Evolutionary conservation across 1,140 invertebrate species (phyloP), one percentile per base, ranked within the genome.

Genomic region (Platyura marginata): DNA sequence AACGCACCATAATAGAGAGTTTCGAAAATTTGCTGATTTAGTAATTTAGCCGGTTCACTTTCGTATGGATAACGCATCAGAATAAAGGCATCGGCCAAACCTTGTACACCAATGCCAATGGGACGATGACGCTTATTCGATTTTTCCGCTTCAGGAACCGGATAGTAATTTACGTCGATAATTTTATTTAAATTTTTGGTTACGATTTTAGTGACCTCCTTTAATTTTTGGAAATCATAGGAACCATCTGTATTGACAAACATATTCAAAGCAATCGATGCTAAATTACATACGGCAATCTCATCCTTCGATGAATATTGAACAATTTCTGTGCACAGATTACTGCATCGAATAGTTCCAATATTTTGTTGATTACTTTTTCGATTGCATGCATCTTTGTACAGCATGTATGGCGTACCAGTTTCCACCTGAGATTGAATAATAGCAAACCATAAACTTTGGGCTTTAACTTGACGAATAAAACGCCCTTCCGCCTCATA

Each of bases 111-210:
- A 51, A 81, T 72, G 22, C 47, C 46, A 53, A 81, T 79, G 1
- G 79, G 79, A 23, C 78, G 60, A 55, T 83, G 77, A n/a, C 73
- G 60, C 49, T 67, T 67, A 54, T 83, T 81, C 10, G 75, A 79
- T 3, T 13, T 20, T 16, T 44, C 34, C 3, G 41, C 66, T 60
- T 78, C 71, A 40, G 74, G 71, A 10, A 97, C 70, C 8, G 94
- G 93, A 62, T 98, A 98, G 59, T 74, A 92, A 63, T 95, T 97
- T 11, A 92, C 69, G 54, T 98, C 92, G 47, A 98, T 97, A 29
- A 97, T 83, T 66, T 85, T 92, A 64, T 98, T 95, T 37, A 98
- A 66, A 65, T 98, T 98, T 50, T 68, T 71, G 0, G 90, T 87
- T 5, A 87, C 75, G 64, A 82, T 78, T 70, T 93, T 90, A 0